These are phyloP conservation scores for Gymnosoma rotundatum DNA, from an alignment of 2,888 invertebrate genomes.

Conservation along the genomic window DNA sequence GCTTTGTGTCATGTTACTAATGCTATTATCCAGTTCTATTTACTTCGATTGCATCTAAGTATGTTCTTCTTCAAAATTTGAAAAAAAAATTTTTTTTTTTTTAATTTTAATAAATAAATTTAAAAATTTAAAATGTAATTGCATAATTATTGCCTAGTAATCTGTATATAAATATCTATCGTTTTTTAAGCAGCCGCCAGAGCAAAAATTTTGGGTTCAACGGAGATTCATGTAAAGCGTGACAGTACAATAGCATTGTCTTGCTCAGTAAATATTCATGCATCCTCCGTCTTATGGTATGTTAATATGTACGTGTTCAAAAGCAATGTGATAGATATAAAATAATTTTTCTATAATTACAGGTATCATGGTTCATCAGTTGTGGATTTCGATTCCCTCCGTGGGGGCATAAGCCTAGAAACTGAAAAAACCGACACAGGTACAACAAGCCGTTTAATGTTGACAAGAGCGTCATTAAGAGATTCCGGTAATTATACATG, in stretches of 20 bases:
- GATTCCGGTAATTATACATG: conserved; percentile 96
- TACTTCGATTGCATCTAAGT: too few species aligned
- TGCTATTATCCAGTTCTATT: too few species aligned
- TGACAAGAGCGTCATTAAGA: conserved; percentile 91
- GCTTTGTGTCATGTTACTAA: too few species aligned
- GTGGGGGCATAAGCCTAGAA: conserved; percentile 94
- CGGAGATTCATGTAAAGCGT: conserved; percentile 94
- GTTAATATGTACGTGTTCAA: conserved; percentile 56
- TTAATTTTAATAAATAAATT: too few species aligned
- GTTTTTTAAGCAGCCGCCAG: conserved; percentile 87
- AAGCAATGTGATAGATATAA: background rate
- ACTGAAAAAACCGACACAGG: conserved; percentile 93
- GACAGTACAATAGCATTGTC: conserved; percentile 95
- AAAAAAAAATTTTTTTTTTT: too few species aligned
- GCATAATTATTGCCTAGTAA: background rate
- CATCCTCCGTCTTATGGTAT: conserved; percentile 88
- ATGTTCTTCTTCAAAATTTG: too few species aligned
- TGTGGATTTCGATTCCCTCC: conserved; percentile 92
- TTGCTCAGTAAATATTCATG: conserved; percentile 93
- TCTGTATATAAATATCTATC: background rate
- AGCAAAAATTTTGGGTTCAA: conserved; percentile 92
- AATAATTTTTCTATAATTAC: conserved; percentile 61
- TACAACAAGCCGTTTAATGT: conserved; percentile 92
- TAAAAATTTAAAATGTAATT: too few species aligned
- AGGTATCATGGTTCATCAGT: conserved; percentile 92